Evolutionary conservation across 1,140 invertebrate species (phyloP), one percentile per base, ranked within the genome.

Genomic region (Tetranychus urticae): DNA sequence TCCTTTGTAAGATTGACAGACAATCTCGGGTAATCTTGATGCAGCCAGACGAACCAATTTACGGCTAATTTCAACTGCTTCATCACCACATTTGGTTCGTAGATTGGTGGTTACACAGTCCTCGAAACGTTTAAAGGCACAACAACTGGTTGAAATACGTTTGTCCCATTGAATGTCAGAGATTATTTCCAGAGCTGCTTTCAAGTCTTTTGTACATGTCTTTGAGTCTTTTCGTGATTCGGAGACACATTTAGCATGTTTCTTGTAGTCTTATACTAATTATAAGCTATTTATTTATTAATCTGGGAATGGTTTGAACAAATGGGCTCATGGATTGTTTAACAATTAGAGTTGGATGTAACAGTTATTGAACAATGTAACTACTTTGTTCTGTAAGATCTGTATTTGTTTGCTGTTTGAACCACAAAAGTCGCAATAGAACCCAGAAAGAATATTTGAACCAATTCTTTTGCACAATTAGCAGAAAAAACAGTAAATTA

Each of bases 71-170:
- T 62, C 13, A 10, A 33, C 58, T 0, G 67, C 65, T 35, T 68
- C 67, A 55, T 63, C 47, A 7, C 66, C 67, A 45, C 67, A 68
- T 31, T 65, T 66, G 36, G 62, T 63, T 58, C 66, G 66, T 0
- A 68, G 64, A 1, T 63, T 59, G 12, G 33, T 61, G 33, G 61
- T 59, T 10, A 63, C 60, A 57, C 67, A 68, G 4, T 61, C 36
- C 39, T 36, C 35, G 31, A 65, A 62, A 36, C 55, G 39, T 8
- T 48, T 31, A 48, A 56, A 66, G 33, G 61, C 45, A 60, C 67
- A 68, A 50, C 67, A 68, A 46, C 62, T 65, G 58, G 66, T 66
- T 2, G 67, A 63, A 6, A 68, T 66, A 7, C 67, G 62, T 5
- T 52, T 52, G 62, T 60, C 63, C n/a, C 55, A 50, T 13, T 65